Evolutionary conservation across 2,888 invertebrate species (phyloP), one percentile per base, ranked within the genome.

Genomic region (Axea sp.): DNA sequence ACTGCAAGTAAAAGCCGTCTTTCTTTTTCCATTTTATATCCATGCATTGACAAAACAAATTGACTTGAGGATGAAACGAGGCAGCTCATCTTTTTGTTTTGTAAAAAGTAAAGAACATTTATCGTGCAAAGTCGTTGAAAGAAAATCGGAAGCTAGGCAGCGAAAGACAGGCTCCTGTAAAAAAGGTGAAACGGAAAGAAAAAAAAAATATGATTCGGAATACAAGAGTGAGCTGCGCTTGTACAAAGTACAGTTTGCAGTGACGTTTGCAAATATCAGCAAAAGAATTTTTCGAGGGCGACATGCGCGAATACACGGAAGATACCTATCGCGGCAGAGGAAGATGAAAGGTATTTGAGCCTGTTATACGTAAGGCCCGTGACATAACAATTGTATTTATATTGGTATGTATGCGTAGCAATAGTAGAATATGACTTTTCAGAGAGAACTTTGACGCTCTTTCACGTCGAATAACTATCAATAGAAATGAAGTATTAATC

Each of bases 21-120:
- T 30, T 39, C 45, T 55, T 45, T 30, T 65, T 33, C 17, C 30
- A 49, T 47, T 57, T 49, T 39, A 45, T 47, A 57, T 57, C 37
- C 17, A 49, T 39, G 57, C 57, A 67, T 67, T 57, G 47, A 49
- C 55, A 57, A 57, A 67, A 67, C 65, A 65, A 65, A 67, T 67
- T 57, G 57, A 57, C 24, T 67, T 37, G 67, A 6, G 49, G 49
- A 67, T 67, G 67, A 67, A 67, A 67, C 55, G 55, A 67, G 67
- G 49, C 55, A 67, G 57, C 33, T 67, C 57, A 57, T 49, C 39
- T 49, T 67, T 67, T 55, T 47, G 62, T 62, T 51, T 41, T 26
- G 51, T 8, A 41, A 49, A 41, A 30, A 11, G 26, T 35, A 28
- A 37, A 19, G 30, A 51, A 59, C 59, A 59, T 59, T 68, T 51